phyloP scores from a whole-genome alignment of 2,113 vertebrate species.

The Colaptes auratus region DNA sequence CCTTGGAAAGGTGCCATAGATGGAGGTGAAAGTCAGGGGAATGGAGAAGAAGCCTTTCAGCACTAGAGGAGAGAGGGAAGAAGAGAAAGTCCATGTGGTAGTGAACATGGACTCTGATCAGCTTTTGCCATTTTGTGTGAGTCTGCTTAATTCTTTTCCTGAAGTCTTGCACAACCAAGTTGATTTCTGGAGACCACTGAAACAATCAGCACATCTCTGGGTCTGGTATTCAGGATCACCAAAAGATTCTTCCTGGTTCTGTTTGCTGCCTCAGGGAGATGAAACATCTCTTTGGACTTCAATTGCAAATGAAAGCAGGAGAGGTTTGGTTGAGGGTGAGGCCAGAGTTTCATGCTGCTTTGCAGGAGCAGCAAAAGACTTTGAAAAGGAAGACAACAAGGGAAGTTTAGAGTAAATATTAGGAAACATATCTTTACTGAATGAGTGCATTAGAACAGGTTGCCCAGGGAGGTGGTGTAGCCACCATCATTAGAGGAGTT shows the following conservation, averaged over 20 bases:
- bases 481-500: too few species aligned
- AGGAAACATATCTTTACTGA: too few species aligned
- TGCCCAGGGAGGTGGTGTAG: too few species aligned
- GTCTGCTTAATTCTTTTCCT: background rate
- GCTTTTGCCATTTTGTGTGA: background rate
- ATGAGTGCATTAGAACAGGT: too few species aligned
- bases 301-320: background rate
- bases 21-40: slow-evolving; percentile 70
- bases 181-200: background rate
- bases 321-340: too few species aligned
- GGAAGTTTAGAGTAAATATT: too few species aligned
- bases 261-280: background rate
- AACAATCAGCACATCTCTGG: background rate
- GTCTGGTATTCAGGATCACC: background rate
- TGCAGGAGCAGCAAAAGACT: background rate
- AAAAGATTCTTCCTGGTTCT: background rate
- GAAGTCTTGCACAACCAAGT: background rate
- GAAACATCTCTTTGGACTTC: background rate
- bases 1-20: slow-evolving; percentile 74
- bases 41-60: slow-evolving; percentile 74
- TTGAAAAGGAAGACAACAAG: background rate
- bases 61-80: slow-evolving; percentile 47
- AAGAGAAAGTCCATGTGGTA: background rate
- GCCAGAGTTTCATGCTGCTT: background rate
- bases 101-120: background rate